These are phyloP conservation scores for Lasioglossum calceatum DNA, from an alignment of 2,888 invertebrate species.

Conservation along the genomic window DNA sequence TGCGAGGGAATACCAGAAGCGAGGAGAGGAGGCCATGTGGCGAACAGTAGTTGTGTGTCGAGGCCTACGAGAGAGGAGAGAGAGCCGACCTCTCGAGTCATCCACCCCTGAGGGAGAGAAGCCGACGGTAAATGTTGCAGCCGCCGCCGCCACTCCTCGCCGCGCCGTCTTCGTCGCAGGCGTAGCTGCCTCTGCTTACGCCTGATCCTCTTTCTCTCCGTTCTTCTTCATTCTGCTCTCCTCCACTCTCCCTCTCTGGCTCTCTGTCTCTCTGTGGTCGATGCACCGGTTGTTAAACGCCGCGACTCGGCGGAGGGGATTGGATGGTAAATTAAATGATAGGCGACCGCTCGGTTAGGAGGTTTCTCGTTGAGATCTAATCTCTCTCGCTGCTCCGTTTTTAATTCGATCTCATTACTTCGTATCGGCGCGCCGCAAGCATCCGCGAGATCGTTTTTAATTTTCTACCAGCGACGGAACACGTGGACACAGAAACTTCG, in stretches of 20 bases:
- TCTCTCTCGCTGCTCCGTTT: conserved; percentile 68
- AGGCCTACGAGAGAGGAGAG: conserved; percentile 59
- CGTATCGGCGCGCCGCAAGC: background rate
- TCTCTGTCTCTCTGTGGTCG: conserved; percentile 42
- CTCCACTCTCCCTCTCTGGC: background rate
- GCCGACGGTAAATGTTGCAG: conserved; percentile 68
- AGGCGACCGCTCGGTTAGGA: conserved; percentile 69
- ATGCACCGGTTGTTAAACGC: conserved; percentile 69
- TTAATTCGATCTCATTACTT: conserved; percentile 69
- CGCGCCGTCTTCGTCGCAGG: conserved; percentile 44
- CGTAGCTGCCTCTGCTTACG: conserved; percentile 35
- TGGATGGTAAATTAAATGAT: conserved; percentile 72
- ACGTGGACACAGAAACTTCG: no score
- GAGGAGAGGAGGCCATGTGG: conserved; percentile 73
- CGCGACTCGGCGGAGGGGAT: conserved; percentile 69
- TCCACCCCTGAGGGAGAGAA: conserved; percentile 72
- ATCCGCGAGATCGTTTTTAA: background rate
- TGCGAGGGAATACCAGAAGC: conserved; percentile 47
- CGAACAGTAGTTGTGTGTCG: conserved; percentile 70
- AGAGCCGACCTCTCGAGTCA: conserved; percentile 72
- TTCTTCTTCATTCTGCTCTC: conserved; percentile 1
- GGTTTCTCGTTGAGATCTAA: conserved; percentile 66
- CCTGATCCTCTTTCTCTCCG: conserved; percentile 19
- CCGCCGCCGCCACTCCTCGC: conserved; percentile 11
- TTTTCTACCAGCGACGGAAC: background rate